Evolutionary conservation across 2,797 vertebrate species (phyloP).

Genomic region (Pseudochirops cupreus): DNA sequence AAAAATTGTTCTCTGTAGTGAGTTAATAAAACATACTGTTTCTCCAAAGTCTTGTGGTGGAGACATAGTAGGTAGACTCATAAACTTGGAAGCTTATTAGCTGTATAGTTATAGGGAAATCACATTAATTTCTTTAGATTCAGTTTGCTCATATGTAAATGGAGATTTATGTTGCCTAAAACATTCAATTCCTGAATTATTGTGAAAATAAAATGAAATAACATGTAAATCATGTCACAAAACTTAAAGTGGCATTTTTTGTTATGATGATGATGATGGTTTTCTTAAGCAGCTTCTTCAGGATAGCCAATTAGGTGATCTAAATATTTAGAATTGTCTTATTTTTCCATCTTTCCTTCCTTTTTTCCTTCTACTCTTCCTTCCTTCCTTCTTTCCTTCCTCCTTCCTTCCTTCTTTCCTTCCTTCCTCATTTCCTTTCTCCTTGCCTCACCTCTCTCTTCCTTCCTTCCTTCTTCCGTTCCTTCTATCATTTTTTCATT

Average conservation of each 20-base stretch:
- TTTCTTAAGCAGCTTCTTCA: background rate
- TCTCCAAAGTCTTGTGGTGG: background rate
- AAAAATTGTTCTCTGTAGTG: background rate
- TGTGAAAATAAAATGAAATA: background rate
- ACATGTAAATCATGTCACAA: background rate
- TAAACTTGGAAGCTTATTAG: background rate
- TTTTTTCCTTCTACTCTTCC: background rate
- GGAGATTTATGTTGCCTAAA: background rate
- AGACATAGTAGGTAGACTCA: background rate
- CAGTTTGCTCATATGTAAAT: background rate
- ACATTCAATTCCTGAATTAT: background rate
- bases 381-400: background rate
- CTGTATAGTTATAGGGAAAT: background rate
- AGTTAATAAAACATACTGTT: background rate
- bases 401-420: too few species aligned
- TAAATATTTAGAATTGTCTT: background rate
- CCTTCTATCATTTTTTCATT: background rate
- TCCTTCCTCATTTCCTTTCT: background rate
- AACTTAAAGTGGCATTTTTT: background rate
- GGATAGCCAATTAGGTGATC: background rate
- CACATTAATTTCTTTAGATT: background rate
- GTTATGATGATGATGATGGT: background rate
- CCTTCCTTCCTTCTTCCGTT: background rate
- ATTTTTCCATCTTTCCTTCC: background rate
- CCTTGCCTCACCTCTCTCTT: too few species aligned